A percentile compares a stretch with the other conserved stretches of the same genome.
phyloP scores from a whole-genome alignment of 2,888 invertebrate genomes.

The Acanthosepion lycidas region DNA sequence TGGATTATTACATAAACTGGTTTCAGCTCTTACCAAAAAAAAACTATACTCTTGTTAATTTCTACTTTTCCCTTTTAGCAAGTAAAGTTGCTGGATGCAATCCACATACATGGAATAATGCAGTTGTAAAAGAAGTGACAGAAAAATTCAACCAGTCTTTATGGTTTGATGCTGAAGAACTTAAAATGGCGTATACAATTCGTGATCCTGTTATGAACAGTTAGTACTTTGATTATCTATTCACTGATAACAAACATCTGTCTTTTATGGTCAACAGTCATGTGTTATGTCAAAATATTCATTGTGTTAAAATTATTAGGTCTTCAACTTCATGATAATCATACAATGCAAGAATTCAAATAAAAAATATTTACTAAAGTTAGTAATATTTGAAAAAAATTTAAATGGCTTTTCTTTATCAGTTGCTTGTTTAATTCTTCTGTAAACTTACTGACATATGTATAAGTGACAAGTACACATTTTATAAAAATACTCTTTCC shows the following conservation, averaged over 20 bases:
- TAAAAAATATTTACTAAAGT: background rate
- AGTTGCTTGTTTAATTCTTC: background rate
- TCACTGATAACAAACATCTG: no score
- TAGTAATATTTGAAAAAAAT: no score
- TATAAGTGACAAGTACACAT: no score
- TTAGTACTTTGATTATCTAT: slow-evolving; percentile 73
- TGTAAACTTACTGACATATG: background rate
- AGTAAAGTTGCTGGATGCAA: slow-evolving; percentile 57
- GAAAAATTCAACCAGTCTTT: slow-evolving; percentile 77
- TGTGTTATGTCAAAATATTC: background rate
- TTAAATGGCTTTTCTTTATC: background rate
- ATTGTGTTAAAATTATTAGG: background rate
- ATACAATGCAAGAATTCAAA: background rate
- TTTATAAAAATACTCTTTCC: no score
- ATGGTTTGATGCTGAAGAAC: slow-evolving; percentile 78
- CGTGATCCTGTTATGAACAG: slow-evolving; percentile 93
- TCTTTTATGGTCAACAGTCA: no score
- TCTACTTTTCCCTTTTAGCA: slow-evolving; percentile 57
- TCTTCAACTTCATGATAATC: background rate
- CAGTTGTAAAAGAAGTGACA: slow-evolving; percentile 73
- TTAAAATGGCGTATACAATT: slow-evolving; percentile 89
- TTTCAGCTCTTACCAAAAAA: no score
- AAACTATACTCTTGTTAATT: background rate
- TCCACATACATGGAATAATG: slow-evolving; percentile 67
- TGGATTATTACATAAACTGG: no score